Base-by-base conservation (phyloP, 2,113 vertebrate species). In the Orientallactaga bullata region DNA sequence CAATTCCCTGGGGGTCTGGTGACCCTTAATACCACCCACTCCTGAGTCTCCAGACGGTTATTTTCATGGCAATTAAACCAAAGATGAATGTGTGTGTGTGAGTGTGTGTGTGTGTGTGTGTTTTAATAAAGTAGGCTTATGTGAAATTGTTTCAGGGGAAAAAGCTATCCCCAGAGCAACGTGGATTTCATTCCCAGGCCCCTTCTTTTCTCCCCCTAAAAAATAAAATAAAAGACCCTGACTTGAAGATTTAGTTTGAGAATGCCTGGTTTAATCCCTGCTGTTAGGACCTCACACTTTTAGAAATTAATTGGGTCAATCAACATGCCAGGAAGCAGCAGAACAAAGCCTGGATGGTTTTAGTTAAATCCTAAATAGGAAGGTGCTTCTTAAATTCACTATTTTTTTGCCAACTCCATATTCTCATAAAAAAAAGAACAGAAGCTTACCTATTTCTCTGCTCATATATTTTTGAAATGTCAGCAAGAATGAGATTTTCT, bases 41-140 rank as follows among this genome's bases (percentile, higher is more conserved):
- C 85, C 79, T 71, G 88, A 73, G 58, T 86, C 47, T 85, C 94
- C 87, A 80, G 72, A 87, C 84, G 78, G 88, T 96, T 93, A 69
- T 95, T 96, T 78, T 85, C 93, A 84, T 81, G 92, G 85, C 88
- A 96, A 96, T 97, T 96, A 96, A 96, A 94, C 26, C 39, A 77
- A 37, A 74, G 37, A 51, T 86, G 74, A 39, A 15, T 83, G 61
- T 81, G 55, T 60, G 32, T 63, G 23, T 81, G 79, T 82, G 32
- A 69, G n/a, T 76, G 26, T 55, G 32, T 30, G 65, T 83, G 30
- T 87, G 35, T 89, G 47, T 69, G 21, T 86, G 90, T 66, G 39
- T 96, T 96, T 95, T 97, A 97, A 97, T 97, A 97, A 96, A 97
- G 90, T 92, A 95, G 93, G 90, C 85, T 97, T 97, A 96, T 94